Evolutionary conservation across 2,113 vertebrate genomes (phyloP).

Genomic region (Apteryx mantelli): DNA sequence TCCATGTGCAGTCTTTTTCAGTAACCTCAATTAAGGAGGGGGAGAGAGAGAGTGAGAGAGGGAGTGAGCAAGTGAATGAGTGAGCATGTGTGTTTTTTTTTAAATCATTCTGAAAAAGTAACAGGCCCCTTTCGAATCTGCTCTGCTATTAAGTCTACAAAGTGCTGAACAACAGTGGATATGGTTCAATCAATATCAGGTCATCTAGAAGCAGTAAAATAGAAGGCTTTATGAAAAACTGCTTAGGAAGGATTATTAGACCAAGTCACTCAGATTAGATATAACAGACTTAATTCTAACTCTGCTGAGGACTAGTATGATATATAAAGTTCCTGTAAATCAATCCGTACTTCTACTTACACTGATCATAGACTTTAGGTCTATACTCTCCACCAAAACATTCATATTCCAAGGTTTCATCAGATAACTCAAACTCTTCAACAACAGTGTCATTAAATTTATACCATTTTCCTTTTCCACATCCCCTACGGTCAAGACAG

Average conservation of each 20-base stretch:
- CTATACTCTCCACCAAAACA: conserved; percentile 98
- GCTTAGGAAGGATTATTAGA: not conserved
- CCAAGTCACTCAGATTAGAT: not conserved
- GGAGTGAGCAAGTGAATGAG: no score
- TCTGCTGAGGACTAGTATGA: not conserved
- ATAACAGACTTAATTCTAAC: not conserved
- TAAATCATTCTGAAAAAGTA: not conserved
- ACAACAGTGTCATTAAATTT: conserved; percentile 98
- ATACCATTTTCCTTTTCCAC: conserved; percentile 94
- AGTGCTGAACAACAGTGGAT: not conserved
- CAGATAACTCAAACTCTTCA: conserved; percentile 97
- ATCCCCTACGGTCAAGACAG: conserved; percentile 78
- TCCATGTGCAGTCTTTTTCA: not conserved
- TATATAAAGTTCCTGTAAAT: not conserved
- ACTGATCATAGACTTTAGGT: conserved; percentile 98
- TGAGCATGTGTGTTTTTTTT: not conserved
- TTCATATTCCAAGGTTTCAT: conserved; percentile 96
- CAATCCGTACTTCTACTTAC: conserved; percentile 78
- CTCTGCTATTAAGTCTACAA: not conserved
- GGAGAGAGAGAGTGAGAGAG: no score
- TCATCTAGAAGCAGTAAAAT: not conserved
- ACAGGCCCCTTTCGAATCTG: not conserved
- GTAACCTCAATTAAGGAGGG: not conserved
- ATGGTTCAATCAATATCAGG: not conserved
- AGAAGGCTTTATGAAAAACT: not conserved